Evolutionary conservation across 2,113 vertebrate species (phyloP), one percentile per base, ranked within the genome.

Genomic region (Xiphophorus maculatus): DNA sequence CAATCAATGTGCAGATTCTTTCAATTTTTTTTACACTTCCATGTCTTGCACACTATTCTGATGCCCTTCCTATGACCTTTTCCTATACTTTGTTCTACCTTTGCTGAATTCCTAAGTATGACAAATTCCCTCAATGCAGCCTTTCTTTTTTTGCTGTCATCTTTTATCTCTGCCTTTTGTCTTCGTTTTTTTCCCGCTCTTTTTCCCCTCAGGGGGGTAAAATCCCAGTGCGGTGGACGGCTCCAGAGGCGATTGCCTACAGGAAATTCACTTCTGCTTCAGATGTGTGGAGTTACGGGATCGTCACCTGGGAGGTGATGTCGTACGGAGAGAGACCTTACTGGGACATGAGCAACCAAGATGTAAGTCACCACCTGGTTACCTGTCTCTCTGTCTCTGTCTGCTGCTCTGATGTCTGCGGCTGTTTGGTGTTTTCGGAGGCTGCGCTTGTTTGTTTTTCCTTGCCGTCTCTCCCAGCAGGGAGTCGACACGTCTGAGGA

Each of bases 271-370:
- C 94, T 0, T 95, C 94, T 1, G 94, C 94, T 42, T 94, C 93
- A 68, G 94, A 95, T 25, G 92, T 95, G 27, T 95, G 94, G 94
- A 95, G 94, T 77, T 95, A 95, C 0, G 94, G 94, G 44, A 95
- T 95, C 25, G 93, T 95, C 92, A 95, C 94, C 89, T 95, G 94
- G 94, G 94, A 95, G 87, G 93, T 95, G 89, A 94, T 95, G 91
- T 89, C 94, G 67, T 95, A 94, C 7, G 94, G 94, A 68, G 94
- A 95, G 81, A 88, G 94, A 62, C 94, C 94, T 17, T 95, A 95
- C 89, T 95, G 94, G 94, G 94, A 95, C 81, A 95, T 95, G 94
- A 95, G 94, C 83, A 95, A 95, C 87, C 94, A 95, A 84, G 94
- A 95, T 61, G 94, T 95, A 87, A 94, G 94, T 91, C 80, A 65